These are phyloP conservation scores for Cerastis leucographa DNA, from an alignment of 2,888 invertebrate genomes.

Conservation along the genomic window DNA sequence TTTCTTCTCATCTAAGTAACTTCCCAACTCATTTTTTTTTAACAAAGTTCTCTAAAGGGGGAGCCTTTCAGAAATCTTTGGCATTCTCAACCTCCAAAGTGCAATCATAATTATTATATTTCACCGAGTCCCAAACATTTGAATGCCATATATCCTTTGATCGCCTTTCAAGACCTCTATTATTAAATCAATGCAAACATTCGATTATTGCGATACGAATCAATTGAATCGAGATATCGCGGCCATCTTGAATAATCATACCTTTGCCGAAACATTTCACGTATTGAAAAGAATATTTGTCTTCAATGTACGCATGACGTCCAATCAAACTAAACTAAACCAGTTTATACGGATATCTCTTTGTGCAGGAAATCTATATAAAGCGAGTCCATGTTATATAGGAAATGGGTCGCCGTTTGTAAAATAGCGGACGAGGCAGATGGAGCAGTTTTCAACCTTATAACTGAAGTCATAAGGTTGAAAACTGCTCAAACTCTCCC, in stretches of 20 bases:
- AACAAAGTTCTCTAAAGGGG: background rate
- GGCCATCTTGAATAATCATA: slow-evolving; percentile 76
- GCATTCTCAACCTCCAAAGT: background rate
- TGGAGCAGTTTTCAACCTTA: slow-evolving; percentile 3
- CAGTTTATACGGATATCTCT: no score
- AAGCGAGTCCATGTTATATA: no score
- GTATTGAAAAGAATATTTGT: slow-evolving; percentile 72
- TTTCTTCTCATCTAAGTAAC: background rate
- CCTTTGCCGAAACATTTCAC: slow-evolving; percentile 76
- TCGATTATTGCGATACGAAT: slow-evolving; percentile 74
- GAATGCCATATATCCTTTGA: slow-evolving; percentile 62
- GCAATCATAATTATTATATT: slow-evolving; percentile 8
- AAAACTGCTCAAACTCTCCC: no score
- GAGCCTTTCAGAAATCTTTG: background rate
- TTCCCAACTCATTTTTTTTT: background rate
- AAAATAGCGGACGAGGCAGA: background rate
- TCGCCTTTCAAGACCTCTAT: slow-evolving; percentile 74
- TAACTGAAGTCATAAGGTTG: background rate
- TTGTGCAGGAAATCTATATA: no score
- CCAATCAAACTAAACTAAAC: no score
- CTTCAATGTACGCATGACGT: slow-evolving; percentile 18
- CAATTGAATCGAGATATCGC: slow-evolving; percentile 69
- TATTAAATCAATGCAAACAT: slow-evolving; percentile 74
- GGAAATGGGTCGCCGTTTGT: background rate
- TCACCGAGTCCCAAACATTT: slow-evolving; percentile 17